These are phyloP conservation scores for Catamblyrhynchus diadema DNA, from an alignment of 2,797 vertebrate species.

Conservation along the genomic window DNA sequence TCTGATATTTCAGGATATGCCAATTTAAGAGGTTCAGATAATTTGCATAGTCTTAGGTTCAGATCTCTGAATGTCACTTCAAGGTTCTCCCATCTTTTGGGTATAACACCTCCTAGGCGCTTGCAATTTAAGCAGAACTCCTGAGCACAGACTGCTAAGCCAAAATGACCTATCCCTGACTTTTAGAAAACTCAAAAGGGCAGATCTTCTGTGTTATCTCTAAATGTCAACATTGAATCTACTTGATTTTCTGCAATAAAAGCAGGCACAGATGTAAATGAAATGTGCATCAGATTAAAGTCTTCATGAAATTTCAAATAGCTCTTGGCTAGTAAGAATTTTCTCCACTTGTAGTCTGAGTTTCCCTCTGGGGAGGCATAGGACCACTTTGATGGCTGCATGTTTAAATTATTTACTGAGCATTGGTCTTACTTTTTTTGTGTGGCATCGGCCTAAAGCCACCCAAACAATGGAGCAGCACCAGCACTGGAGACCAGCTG, in stretches of 20 bases:
- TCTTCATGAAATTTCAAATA: not conserved
- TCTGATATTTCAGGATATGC: not conserved
- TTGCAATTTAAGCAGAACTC: not conserved
- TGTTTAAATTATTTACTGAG: constrained; percentile 20
- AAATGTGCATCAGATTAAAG: not conserved
- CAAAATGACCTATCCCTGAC: constrained; percentile 8
- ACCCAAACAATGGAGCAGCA: not conserved
- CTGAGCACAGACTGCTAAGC: not conserved
- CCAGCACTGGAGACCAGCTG: not conserved
- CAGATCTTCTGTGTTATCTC: constrained; percentile 1
- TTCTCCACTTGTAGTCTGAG: not conserved
- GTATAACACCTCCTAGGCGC: not conserved
- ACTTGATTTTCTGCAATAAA: constrained; percentile 33
- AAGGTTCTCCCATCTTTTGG: not conserved
- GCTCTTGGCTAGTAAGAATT: not conserved
- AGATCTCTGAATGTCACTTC: not conserved
- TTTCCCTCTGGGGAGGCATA: not conserved
- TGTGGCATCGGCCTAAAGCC: not conserved
- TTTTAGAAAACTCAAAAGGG: constrained; percentile 26
- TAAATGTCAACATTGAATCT: constrained; percentile 45
- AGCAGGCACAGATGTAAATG: not conserved
- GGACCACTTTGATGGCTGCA: not conserved
- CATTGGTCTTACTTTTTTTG: not conserved
- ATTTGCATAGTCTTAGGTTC: not conserved
- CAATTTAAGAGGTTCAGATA: not conserved